Conservation (phyloP, 2,113 vertebrate genomes). For the Myanophis thanlyinensis region DNA sequence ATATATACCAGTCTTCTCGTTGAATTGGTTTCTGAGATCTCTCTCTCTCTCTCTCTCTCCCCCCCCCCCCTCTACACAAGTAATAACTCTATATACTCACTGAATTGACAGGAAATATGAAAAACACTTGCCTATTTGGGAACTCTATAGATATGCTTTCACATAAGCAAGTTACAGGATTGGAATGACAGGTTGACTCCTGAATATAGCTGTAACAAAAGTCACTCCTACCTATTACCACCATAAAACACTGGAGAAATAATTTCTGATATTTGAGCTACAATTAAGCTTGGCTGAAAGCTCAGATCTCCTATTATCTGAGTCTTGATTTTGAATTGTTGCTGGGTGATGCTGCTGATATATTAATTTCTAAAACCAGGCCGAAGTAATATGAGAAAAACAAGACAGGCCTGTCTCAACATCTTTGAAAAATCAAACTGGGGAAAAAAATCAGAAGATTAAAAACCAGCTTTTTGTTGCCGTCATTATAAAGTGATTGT, state of each 20-base stretch:
- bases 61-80: neutral
- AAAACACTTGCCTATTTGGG: neutral
- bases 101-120: neutral
- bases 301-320: neutral
- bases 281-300: conserved; percentile 9
- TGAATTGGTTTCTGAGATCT: neutral
- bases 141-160: neutral
- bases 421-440: conserved; percentile 38
- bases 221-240: neutral
- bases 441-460: conserved; percentile 12
- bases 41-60: no score
- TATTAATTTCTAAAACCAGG: conserved; percentile 30
- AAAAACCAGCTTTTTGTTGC: conserved; percentile 28
- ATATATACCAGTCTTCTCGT: neutral
- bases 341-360: conserved; percentile 23
- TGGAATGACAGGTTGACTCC: neutral
- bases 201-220: neutral
- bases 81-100: neutral
- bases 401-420: neutral
- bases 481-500: conserved; percentile 14
- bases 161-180: neutral
- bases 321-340: conserved; percentile 11
- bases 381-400: neutral
- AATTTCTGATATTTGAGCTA: neutral
- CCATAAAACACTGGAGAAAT: neutral